Conservation (phyloP, 2,888 invertebrate species). For the Tuta absoluta region DNA sequence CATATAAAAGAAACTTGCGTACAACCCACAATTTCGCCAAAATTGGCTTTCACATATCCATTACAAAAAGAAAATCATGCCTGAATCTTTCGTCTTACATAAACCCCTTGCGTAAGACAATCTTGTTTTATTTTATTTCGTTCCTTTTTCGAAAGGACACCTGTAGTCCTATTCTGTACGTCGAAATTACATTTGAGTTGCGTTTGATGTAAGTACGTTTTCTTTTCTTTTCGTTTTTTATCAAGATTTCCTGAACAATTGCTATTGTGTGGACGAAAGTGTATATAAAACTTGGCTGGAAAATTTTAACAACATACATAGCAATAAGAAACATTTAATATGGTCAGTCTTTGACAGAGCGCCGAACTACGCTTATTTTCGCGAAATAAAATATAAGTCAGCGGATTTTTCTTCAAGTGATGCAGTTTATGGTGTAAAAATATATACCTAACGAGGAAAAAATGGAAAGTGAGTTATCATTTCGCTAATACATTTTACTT, state of each 20-base stretch:
- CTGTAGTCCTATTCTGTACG: constrained; percentile 17
- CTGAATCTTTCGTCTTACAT: no score
- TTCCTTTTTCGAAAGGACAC: constrained; percentile 22
- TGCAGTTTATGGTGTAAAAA: constrained; percentile 16
- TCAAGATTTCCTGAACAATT: constrained; percentile 59
- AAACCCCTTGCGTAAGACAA: not conserved
- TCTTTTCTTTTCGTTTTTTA: constrained; percentile 44
- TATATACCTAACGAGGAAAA: constrained; percentile 13
- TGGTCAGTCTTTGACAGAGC: constrained; percentile 16
- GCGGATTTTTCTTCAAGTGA: not conserved
- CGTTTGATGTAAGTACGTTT: constrained; percentile 29
- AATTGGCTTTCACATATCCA: no score
- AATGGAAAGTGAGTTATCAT: constrained; percentile 29
- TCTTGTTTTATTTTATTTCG: constrained; percentile 18
- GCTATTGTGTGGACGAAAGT: constrained; percentile 61
- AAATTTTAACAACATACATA: constrained; percentile 50
- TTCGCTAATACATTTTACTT: no score
- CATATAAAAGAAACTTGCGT: no score
- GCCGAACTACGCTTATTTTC: not conserved
- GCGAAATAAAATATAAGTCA: not conserved
- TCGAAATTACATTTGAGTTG: constrained; percentile 14
- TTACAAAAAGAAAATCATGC: no score
- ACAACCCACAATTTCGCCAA: no score
- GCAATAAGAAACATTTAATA: constrained; percentile 34
- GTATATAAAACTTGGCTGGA: constrained; percentile 64